These are phyloP conservation scores for Typhlichthys eigenmanni DNA, from an alignment of 2,797 vertebrate species.

Conservation along the genomic window DNA sequence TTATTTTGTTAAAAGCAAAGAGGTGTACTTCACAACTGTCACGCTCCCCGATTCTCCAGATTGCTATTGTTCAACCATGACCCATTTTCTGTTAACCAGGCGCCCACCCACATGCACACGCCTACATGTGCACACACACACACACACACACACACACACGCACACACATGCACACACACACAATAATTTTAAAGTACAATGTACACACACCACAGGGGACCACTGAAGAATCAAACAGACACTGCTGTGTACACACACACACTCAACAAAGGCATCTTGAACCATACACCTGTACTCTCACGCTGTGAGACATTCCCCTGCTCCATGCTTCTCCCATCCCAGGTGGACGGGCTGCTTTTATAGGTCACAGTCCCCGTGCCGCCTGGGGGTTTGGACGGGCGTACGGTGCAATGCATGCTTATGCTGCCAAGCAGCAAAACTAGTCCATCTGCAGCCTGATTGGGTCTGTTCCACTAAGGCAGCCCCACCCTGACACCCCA, in stretches of 20 bases:
- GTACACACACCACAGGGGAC: too few relatives aligned
- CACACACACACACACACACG: not conserved
- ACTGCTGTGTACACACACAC: not conserved
- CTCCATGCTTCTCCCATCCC: too few relatives aligned
- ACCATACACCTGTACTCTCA: not conserved
- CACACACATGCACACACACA: not conserved
- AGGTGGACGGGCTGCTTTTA: constrained; percentile 6
- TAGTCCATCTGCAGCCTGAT: not conserved
- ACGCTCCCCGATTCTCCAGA: constrained; percentile 45
- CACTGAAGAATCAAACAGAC: too few relatives aligned
- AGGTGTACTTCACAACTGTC: constrained; percentile 43
- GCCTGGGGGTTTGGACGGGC: constrained; percentile 3
- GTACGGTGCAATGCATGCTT: constrained; percentile 7
- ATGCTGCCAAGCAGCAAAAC: constrained; percentile 4
- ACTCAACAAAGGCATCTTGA: not conserved
- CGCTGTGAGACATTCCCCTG: not conserved
- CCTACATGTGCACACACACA: constrained; percentile 14
- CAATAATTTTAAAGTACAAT: too few relatives aligned
- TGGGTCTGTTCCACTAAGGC: too few relatives aligned
- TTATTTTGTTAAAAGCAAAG: constrained; percentile 43
- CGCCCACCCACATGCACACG: constrained; percentile 27
- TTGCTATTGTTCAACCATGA: constrained; percentile 56
- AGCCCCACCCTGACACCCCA: not conserved
- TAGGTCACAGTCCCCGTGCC: constrained; percentile 18
- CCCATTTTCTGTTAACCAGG: constrained; percentile 50